Evolutionary conservation across 1,140 invertebrate genomes (phyloP).

Genomic region (Lethrus apterus): DNA sequence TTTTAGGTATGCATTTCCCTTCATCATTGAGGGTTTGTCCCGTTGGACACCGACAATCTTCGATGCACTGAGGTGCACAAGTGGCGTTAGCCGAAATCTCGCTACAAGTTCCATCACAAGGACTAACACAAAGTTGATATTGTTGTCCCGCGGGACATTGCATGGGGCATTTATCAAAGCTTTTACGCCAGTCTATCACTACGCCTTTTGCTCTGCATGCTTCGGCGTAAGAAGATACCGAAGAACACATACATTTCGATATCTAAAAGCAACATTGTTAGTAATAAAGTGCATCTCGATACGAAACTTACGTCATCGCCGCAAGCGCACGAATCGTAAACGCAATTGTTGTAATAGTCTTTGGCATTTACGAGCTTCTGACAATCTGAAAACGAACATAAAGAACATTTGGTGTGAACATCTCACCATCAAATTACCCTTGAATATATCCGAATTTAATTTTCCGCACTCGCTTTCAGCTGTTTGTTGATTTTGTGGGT

Average conservation of each 20-base stretch:
- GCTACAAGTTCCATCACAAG: constrained; percentile 58
- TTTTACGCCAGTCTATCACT: constrained; percentile 61
- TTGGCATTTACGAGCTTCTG: constrained; percentile 67
- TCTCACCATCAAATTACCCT: constrained; percentile 39
- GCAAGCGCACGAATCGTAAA: constrained; percentile 78
- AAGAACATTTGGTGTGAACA: not conserved
- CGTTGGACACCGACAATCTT: constrained; percentile 74
- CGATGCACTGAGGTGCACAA: constrained; percentile 62
- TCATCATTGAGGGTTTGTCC: constrained; percentile 61
- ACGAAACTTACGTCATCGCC: constrained; percentile 39
- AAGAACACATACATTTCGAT: constrained; percentile 65
- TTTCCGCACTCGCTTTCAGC: constrained; percentile 60
- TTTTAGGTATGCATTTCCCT: constrained; percentile 63
- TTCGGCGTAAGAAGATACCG: constrained; percentile 65
- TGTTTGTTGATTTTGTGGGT: constrained; percentile 53
- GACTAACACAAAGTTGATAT: constrained; percentile 56
- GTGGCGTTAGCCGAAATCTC: constrained; percentile 46
- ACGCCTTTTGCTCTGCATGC: constrained; percentile 62
- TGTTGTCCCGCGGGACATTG: constrained; percentile 48
- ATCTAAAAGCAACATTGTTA: constrained; percentile 24
- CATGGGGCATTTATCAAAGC: constrained; percentile 67
- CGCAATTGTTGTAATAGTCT: constrained; percentile 65
- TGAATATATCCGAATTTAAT: constrained; percentile 57
- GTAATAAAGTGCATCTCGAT: not conserved
- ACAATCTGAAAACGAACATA: constrained; percentile 52